phyloP scores from a whole-genome alignment of 92 coral and sea anemone species.

The Pocillopora grandis region DNA sequence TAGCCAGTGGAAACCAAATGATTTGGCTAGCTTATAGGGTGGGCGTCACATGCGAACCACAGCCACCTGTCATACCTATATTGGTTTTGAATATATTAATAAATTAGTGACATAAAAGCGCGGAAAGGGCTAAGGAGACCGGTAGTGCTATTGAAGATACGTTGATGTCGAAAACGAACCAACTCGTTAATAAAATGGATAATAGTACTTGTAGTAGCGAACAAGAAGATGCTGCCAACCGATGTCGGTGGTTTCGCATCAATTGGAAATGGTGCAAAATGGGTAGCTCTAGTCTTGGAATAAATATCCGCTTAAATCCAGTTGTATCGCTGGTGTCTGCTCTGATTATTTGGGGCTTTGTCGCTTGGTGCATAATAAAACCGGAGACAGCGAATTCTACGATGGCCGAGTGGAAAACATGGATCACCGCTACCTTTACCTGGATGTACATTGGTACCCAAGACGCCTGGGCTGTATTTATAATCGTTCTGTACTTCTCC shows the following conservation, averaged over 20 bases:
- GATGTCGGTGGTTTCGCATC: slow-evolving; percentile 41
- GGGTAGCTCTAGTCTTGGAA: slow-evolving; percentile 35
- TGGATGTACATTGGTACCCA: slow-evolving; percentile 92
- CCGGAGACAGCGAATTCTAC: slow-evolving; percentile 64
- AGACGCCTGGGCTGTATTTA: slow-evolving; percentile 90
- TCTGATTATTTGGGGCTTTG: slow-evolving; percentile 82
- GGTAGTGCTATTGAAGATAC: slow-evolving; percentile 17
- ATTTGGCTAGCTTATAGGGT: not conserved
- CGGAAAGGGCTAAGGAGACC: not conserved
- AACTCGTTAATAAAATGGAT: slow-evolving; percentile 1
- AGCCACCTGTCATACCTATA: slow-evolving; percentile 38
- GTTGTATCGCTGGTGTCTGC: slow-evolving; percentile 76
- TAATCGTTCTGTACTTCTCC: slow-evolving; percentile 82
- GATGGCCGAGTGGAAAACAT: slow-evolving; percentile 58
- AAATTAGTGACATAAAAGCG: slow-evolving; percentile 35
- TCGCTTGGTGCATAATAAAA: slow-evolving; percentile 64
- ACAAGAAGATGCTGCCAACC: slow-evolving; percentile 32
- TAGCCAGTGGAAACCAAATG: not conserved
- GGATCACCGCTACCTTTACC: slow-evolving; percentile 82
- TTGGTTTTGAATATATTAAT: slow-evolving; percentile 29
- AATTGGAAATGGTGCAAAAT: slow-evolving; percentile 49
- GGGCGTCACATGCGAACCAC: slow-evolving; percentile 31
- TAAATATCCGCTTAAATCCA: slow-evolving; percentile 69
- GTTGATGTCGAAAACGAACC: not conserved
- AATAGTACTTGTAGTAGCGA: slow-evolving; percentile 23